Base-by-base conservation (phyloP, 2,888 invertebrate genomes). In the Leptothorax acervorum region DNA sequence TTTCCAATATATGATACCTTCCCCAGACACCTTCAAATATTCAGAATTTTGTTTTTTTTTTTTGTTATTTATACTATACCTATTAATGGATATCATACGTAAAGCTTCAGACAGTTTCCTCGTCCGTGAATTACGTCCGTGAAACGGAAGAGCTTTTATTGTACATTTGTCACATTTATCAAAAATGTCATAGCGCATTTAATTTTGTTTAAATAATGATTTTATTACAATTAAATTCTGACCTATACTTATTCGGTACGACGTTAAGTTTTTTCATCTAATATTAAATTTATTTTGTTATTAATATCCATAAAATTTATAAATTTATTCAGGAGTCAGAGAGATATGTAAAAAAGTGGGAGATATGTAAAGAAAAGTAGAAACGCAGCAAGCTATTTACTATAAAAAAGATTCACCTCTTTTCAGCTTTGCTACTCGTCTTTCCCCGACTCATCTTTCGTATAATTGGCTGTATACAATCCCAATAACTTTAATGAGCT, bases 401-500 rank as follows among this genome's bases (percentile, higher is more conserved):
- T 23, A 68, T 9, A 0, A 51, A 42, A 68, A 66, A 68, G 28
- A n/a, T 78, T 55, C 9, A 8, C 3, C 4, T 68, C 28, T 51
- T 78, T 11, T 18, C 9, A 42, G 4, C 15, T 42, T 12, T 45
- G 28, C 4, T 11, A 42, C 2, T 28, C 57, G 42, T 42, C 3
- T 28, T 57, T 28, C 6, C 6, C 11, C 31, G 55, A 74, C 12
- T 78, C 55, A 55, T 66, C 31, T 78, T 76, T 28, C 35, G n/a
- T 55, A 55, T 68, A 68, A 78, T 68, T 68, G 9, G 6, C 28
- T n/a, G 57, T 73, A 53, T 28, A 55, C 60, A 45, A 39, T 45
- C 11, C n/a, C 42, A 39, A 68, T 78, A 57, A 71, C 11, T 79
- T 60, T 71, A 79, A 60, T 48, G 18, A 48, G 35, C 23, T 48